Conservation (phyloP, 2,888 invertebrate genomes). For the Oxycera nigricornis region DNA sequence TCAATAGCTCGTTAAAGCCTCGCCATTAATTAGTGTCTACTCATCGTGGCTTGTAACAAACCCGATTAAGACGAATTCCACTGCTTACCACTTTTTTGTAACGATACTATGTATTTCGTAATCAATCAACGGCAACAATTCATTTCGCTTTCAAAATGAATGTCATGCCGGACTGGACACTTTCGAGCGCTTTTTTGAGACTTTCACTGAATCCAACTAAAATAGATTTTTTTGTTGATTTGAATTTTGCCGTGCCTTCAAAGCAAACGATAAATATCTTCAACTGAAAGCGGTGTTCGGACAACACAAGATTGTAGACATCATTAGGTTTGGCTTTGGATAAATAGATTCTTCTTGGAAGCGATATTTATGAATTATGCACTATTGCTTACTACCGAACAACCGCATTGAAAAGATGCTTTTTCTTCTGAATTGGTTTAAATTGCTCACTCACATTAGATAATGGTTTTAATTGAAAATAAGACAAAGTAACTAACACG, state of each 20-base stretch:
- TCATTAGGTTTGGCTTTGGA: background rate
- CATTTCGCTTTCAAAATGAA: background rate
- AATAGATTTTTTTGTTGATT: background rate
- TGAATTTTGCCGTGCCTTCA: background rate
- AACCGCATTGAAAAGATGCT: no score
- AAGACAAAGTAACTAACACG: no score
- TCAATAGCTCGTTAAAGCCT: no score
- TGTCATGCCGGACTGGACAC: slow-evolving; percentile 2
- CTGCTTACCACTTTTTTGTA: background rate
- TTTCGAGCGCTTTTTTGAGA: background rate
- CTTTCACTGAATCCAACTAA: slow-evolving; percentile 15
- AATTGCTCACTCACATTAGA: no score
- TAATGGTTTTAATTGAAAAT: no score
- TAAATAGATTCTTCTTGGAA: background rate
- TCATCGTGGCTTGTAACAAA: background rate
- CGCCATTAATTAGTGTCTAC: background rate
- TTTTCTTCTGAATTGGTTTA: no score
- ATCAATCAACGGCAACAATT: background rate
- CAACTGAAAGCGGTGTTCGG: background rate
- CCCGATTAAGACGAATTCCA: background rate
- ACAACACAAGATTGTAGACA: background rate
- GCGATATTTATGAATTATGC: background rate
- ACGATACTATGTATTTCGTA: background rate
- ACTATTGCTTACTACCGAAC: no score
- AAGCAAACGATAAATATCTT: background rate